phyloP scores from a whole-genome alignment of 2,797 vertebrate species.

The Salmo trutta region DNA sequence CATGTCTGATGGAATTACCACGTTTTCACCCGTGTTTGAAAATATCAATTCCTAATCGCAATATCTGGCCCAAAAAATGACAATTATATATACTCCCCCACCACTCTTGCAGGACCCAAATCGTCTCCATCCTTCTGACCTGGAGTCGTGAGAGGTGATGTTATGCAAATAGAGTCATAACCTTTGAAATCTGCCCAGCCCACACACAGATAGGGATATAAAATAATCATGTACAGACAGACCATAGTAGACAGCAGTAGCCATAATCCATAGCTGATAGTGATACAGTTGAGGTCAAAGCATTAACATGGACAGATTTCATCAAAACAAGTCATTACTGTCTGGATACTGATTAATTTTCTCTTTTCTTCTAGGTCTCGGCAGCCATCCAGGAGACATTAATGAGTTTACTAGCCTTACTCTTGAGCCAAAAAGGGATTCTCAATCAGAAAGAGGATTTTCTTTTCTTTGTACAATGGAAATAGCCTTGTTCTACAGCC shows the following conservation, averaged over 20 bases:
- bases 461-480: conserved; percentile 22
- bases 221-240: background rate
- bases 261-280: background rate
- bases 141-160: background rate
- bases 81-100: background rate
- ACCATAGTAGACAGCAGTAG: background rate
- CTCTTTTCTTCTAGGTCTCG: background rate
- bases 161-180: conserved; percentile 7
- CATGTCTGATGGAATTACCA: too few species aligned
- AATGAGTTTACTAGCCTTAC: background rate
- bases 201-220: conserved; percentile 48
- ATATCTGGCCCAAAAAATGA: too few species aligned
- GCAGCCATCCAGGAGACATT: background rate
- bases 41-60: too few species aligned
- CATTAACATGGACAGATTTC: background rate
- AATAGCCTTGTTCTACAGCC: conserved; percentile 35
- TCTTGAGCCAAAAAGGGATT: conserved; percentile 7
- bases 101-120: background rate
- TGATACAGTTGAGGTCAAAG: background rate
- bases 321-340: background rate
- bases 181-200: conserved; percentile 4
- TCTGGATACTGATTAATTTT: background rate
- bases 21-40: too few species aligned
- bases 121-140: conserved; percentile 2
- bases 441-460: conserved; percentile 3